Evolutionary conservation across 2,113 vertebrate species (phyloP), one percentile per base, ranked within the genome.

Genomic region (Erythrocercus mccallii): DNA sequence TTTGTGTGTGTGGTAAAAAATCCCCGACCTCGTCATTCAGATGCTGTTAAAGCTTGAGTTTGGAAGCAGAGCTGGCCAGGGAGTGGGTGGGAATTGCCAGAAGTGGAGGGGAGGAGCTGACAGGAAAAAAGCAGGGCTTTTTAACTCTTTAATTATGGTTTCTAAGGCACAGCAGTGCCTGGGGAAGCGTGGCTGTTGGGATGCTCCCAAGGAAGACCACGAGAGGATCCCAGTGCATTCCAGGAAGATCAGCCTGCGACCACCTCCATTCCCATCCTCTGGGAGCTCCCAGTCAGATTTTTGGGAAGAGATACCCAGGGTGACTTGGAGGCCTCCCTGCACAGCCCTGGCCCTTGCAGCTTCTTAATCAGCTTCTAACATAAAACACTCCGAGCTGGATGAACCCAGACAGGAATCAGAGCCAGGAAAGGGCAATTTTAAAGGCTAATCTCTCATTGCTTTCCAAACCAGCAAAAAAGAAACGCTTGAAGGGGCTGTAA

Each of bases 181-280:
- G 2, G 16, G 53, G 40, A 37, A 6, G 60, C 1, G 15, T 37
- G 37, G 58, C 15, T 47, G 72, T 21, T 24, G 47, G 47, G n/a
- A 16, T 18, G 61, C 35, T 80, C 23, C 40, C 10, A 7, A 3
- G 79, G 51, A 48, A 30, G 9, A 31, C 42, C 30, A 17, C 1
- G 51, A 56, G 81, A 58, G 58, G 15, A 19, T 48, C 6, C 12
- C 1, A 5, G 2, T 3, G 4, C 7, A 4, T 80, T 54, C 50
- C 76, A 1, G 17, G 30, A 35, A 13, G 12, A 15, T 9, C 44
- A 25, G 42, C 23, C 51, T 38, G 20, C 35, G 27, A 0, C 15
- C 82, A 7, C 21, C 65, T 2, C 65, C 2, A 1, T 58, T 45
- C 37, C 44, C 38, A 27, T 0, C 31, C 57, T 1, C 1, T 2